Evolutionary conservation across 2,888 invertebrate genomes (phyloP).

Genomic region (Eumacrocentrus americanus): DNA sequence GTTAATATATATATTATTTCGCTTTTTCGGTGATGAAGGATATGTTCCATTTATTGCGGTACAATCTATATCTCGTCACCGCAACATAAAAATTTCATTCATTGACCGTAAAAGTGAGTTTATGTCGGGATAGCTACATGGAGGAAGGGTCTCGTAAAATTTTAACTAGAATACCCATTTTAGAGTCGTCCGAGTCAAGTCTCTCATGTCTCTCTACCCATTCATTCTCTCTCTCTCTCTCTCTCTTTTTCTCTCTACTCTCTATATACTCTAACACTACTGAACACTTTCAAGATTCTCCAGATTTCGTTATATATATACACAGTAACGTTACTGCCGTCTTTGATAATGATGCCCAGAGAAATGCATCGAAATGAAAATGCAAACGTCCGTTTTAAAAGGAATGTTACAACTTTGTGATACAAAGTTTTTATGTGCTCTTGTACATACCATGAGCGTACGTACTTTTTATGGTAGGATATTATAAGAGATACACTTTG

Average conservation of each 20-base stretch:
- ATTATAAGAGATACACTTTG: neutral
- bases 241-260: neutral
- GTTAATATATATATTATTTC: neutral
- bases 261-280: no score
- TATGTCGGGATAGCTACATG: slow-evolving; percentile 34
- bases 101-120: slow-evolving; percentile 44
- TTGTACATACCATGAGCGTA: slow-evolving; percentile 6
- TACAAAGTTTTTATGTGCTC: slow-evolving; percentile 27
- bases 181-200: no score
- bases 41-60: neutral
- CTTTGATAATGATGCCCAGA: neutral
- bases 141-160: slow-evolving; percentile 32
- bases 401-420: slow-evolving; percentile 19
- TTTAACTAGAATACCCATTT: no score
- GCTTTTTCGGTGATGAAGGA: neutral
- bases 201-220: no score
- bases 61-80: slow-evolving; percentile 22
- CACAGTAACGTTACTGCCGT: neutral
- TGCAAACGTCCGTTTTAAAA: slow-evolving; percentile 12
- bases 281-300: neutral
- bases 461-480: slow-evolving; percentile 17
- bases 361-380: slow-evolving; percentile 8
- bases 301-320: neutral
- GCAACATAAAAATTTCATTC: slow-evolving; percentile 47
- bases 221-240: neutral